Evolutionary conservation across 2,888 invertebrate species (phyloP), one percentile per base, ranked within the genome.

Genomic region (Trissolcus brochymenae): DNA sequence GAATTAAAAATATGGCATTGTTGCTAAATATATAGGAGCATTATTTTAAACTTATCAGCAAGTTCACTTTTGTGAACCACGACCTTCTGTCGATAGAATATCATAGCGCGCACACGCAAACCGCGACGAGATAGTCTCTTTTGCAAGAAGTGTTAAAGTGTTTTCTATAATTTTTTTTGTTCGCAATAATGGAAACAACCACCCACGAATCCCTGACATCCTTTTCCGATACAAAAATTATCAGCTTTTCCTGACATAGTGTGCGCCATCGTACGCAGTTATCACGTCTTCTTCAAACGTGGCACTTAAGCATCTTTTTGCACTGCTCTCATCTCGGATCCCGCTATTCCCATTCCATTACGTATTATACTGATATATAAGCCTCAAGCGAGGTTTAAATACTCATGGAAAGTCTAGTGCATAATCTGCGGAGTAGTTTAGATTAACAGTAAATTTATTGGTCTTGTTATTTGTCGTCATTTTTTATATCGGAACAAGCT

Each of bases 221-320:
- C 87, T 86, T 79, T 79, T 73, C 80, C 81, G 85, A 87, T 87
- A 86, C 73, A 80, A 77, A 82, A 82, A 73, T 85, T 86, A 87
- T 87, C 86, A 79, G 82, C 75, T 86, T 87, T 85, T 86, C 84
- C 85, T 84, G 85, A 65, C 82, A 82, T 72, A 79, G 79, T 72
- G 73, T 78, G 35, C 55, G 57, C 76, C 76, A 56, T 56, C 67
- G 67, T 49, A 25, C 53, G 54, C 35, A 49, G 62, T 71, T 71
- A 71, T 76, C 76, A 54, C 59, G 14, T 57, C 62, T 67, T 62
- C 71, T 67, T 67, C 64, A 64, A 43, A 62, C 66, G 57, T 50
- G 70, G 56, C 66, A 66, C 61, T 71, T 76, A 66, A 71, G 61
- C 65, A 51, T 16, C 59, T 65, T 71, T 76, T 76, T 76, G 51